Percentiles rank a stretch among this genome's conserved stretches.
phyloP scores from a whole-genome alignment of 2,888 invertebrate genomes.

The Andrena flavipes region DNA sequence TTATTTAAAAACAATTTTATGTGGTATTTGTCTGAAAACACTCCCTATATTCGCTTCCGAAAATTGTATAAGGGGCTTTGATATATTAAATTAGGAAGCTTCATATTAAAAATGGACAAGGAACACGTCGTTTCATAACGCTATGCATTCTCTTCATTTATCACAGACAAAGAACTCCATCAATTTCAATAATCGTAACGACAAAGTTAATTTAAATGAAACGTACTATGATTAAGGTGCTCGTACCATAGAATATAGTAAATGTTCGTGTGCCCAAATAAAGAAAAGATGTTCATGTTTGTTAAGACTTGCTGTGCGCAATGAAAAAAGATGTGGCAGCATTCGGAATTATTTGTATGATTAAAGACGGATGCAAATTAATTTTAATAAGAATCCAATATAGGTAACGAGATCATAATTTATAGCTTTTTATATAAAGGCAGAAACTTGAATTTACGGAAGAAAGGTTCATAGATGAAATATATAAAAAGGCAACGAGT shows the following conservation, averaged over 20 bases:
- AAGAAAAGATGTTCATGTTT: slow-evolving; percentile 4
- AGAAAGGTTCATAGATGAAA: slow-evolving; percentile 6
- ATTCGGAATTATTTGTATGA: slow-evolving; percentile 17
- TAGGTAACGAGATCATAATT: slow-evolving; percentile 14
- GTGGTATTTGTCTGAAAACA: not conserved
- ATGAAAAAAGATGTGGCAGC: slow-evolving; percentile 15
- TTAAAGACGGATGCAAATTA: not conserved
- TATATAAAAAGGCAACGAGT: slow-evolving; percentile 10
- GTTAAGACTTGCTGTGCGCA: slow-evolving; percentile 5
- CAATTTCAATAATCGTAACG: not conserved
- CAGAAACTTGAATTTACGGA: slow-evolving; percentile 10
- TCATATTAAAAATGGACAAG: slow-evolving; percentile 7
- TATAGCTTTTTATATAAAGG: slow-evolving; percentile 45
- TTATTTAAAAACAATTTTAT: not conserved
- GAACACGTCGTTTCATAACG: slow-evolving; percentile 18
- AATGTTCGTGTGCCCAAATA: slow-evolving; percentile 2
- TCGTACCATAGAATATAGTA: slow-evolving; percentile 28
- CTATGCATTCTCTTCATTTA: slow-evolving; percentile 20
- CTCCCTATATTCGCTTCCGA: slow-evolving; percentile 27
- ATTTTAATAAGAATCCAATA: slow-evolving; percentile 13
- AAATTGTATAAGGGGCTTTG: slow-evolving; percentile 29
- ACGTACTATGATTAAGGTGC: slow-evolving; percentile 20
- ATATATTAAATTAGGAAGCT: slow-evolving; percentile 19
- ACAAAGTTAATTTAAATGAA: slow-evolving; percentile 4
- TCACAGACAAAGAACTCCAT: not conserved